Evolutionary conservation across 2,797 vertebrate genomes (phyloP), one percentile per base, ranked within the genome.

Genomic region (Aldrovandia affinis): DNA sequence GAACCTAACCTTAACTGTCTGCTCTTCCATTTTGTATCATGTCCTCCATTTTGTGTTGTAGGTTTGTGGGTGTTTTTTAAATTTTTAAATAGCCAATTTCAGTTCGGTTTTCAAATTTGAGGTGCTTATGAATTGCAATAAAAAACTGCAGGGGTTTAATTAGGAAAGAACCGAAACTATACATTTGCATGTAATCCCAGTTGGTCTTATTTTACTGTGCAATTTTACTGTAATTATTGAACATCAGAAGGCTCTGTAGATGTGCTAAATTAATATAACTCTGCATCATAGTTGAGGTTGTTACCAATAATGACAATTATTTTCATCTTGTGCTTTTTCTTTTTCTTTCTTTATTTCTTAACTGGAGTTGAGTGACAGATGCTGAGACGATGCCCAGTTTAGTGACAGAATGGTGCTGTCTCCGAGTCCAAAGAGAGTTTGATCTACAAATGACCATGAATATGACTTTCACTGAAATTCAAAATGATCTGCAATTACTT

Each of bases 41-140:
- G 65, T 70, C 63, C 79, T 70, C 83, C 83, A 84, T 84, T 84
- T 84, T 84, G 79, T 81, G 57, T 44, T 84, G 42, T 20, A 73
- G 63, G 68, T 68, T 57, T 73, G 36, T 50, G 47, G 50, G 8
- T 33, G 28, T 59, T 30, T 39, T 81, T 33, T 42, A 77, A 22
- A 44, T 52, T 30, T 55, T 80, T 57, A 20, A 18, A 18, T 55
- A 25, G n/a, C 54, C n/a, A n/a, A n/a, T n/a, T n/a, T 22, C 55
- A 81, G 33, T 54, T 68, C 47, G 28, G 44, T 50, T 68, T 68
- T 61, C 47, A 68, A 68, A 80, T 25, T 79, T 47, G 4, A 44
- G 28, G 3, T 44, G 22, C 20, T 44, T 77, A 4, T 47, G 42
- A 2, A 4, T 44, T 10, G 7, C 44, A 25, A 47, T 42, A 73